A percentile compares a stretch with the other conserved stretches of the same genome.
These are phyloP conservation scores for Florisuga fusca DNA, from an alignment of 2,797 vertebrate genomes.

Conservation along the genomic window DNA sequence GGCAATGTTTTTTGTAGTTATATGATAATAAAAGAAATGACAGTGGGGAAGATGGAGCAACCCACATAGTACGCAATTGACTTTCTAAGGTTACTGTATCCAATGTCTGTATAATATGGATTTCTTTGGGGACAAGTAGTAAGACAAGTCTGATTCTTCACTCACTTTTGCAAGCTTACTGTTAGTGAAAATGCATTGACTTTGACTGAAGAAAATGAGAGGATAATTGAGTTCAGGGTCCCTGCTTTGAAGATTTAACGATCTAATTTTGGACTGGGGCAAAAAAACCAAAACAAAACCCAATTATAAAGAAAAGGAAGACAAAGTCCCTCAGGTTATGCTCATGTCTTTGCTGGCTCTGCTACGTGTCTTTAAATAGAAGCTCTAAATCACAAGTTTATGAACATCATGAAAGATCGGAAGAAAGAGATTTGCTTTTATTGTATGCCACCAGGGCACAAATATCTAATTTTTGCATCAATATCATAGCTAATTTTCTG, in stretches of 20 bases:
- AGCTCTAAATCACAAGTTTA: conserved; percentile 19
- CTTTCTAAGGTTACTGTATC: not conserved
- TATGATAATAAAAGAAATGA: not conserved
- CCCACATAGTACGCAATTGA: not conserved
- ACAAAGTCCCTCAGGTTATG: conserved; percentile 39
- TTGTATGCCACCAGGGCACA: not conserved
- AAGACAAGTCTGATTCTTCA: not conserved
- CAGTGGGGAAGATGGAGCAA: not conserved
- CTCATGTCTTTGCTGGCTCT: not conserved
- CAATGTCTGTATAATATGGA: accelerated
- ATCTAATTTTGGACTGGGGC: conserved; percentile 40
- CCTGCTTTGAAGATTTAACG: conserved; percentile 50
- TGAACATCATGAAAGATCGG: not conserved
- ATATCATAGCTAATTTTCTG: not conserved
- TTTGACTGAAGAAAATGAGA: conserved; percentile 43
- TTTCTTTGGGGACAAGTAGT: not conserved
- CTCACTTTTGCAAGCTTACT: not conserved
- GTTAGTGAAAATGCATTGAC: conserved; percentile 6
- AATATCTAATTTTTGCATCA: conserved; percentile 1
- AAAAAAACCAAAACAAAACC: conserved; percentile 40
- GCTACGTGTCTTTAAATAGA: not conserved
- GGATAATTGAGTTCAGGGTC: conserved; percentile 56
- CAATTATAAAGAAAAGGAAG: conserved; percentile 48
- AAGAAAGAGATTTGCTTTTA: conserved; percentile 3
- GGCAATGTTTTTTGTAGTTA: not conserved